A percentile compares a stretch with the other conserved stretches of the same genome.
Conservation (phyloP, 2,888 invertebrate genomes). For the Brachyopa scutellaris region DNA sequence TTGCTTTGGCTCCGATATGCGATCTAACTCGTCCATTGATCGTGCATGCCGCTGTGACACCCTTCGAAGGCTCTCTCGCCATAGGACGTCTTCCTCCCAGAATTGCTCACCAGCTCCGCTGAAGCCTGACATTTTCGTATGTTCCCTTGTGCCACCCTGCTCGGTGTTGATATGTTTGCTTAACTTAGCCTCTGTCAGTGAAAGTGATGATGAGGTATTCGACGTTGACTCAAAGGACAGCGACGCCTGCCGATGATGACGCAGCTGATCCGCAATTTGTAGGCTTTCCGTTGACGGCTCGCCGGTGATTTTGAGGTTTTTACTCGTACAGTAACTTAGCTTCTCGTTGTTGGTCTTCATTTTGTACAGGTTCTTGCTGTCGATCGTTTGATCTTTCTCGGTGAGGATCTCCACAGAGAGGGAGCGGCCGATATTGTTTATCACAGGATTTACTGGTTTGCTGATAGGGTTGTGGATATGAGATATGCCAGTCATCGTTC, state of each 20-base stretch:
- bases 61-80: slow-evolving; percentile 90
- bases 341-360: slow-evolving; percentile 79
- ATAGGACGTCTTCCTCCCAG: slow-evolving; percentile 92
- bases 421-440: slow-evolving; percentile 82
- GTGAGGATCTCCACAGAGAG: slow-evolving; percentile 87
- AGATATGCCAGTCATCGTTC: slow-evolving; percentile 85
- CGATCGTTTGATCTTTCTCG: slow-evolving; percentile 84
- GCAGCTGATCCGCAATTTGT: background rate
- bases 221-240: slow-evolving; percentile 50
- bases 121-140: slow-evolving; percentile 69
- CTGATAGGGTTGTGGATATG: slow-evolving; percentile 88
- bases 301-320: slow-evolving; percentile 75
- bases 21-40: slow-evolving; percentile 91
- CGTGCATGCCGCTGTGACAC: slow-evolving; percentile 91
- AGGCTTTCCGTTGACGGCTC: slow-evolving; percentile 61
- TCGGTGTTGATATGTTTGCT: slow-evolving; percentile 59
- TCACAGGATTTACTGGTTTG: slow-evolving; percentile 61
- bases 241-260: slow-evolving; percentile 51
- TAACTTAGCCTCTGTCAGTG: slow-evolving; percentile 21
- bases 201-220: slow-evolving; percentile 30
- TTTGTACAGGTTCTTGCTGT: slow-evolving; percentile 80
- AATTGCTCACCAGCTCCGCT: slow-evolving; percentile 85
- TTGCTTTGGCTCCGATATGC: slow-evolving; percentile 77
- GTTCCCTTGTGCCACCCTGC: slow-evolving; percentile 29
- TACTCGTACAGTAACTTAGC: slow-evolving; percentile 78